Percentiles rank a stretch among this genome's conserved stretches.
phyloP scores from a whole-genome alignment of 2,888 invertebrate genomes.

The Fissipunctia ypsillon region DNA sequence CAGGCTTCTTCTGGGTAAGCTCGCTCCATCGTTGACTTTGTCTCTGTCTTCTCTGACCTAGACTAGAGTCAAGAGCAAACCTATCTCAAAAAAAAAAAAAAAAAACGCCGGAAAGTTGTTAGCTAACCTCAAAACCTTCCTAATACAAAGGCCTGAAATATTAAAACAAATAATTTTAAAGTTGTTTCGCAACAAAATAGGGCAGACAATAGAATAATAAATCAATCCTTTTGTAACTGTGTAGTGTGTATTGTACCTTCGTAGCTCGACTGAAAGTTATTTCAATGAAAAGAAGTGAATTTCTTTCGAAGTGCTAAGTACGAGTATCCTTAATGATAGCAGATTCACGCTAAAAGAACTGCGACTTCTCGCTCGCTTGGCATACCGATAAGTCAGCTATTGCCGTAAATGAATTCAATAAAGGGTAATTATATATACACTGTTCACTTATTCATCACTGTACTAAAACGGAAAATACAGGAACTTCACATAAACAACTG shows the following conservation, averaged over 20 bases:
- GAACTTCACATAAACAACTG: neutral
- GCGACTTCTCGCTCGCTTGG: neutral
- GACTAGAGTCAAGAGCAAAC: too few species aligned
- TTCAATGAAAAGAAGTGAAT: neutral
- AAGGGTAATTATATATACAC: neutral
- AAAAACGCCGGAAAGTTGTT: too few species aligned
- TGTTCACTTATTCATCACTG: too few species aligned
- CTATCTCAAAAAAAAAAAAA: too few species aligned
- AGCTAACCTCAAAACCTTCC: too few species aligned
- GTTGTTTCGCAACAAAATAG: slow-evolving; percentile 1
- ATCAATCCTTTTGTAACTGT: neutral
- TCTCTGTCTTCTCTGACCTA: too few species aligned
- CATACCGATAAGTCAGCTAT: neutral
- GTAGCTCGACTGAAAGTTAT: slow-evolving; percentile 1
- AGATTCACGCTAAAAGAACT: neutral
- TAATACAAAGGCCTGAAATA: too few species aligned
- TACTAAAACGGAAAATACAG: neutral
- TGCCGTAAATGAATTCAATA: neutral
- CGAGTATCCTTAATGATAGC: neutral
- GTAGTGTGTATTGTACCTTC: neutral
- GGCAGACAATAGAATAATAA: slow-evolving; percentile 9
- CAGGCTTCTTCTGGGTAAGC: too few species aligned
- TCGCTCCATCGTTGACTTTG: too few species aligned
- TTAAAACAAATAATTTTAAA: slow-evolving; percentile 27
- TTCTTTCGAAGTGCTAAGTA: neutral